Evolutionary conservation across 2,113 vertebrate genomes (phyloP).

Genomic region (Natator depressus): DNA sequence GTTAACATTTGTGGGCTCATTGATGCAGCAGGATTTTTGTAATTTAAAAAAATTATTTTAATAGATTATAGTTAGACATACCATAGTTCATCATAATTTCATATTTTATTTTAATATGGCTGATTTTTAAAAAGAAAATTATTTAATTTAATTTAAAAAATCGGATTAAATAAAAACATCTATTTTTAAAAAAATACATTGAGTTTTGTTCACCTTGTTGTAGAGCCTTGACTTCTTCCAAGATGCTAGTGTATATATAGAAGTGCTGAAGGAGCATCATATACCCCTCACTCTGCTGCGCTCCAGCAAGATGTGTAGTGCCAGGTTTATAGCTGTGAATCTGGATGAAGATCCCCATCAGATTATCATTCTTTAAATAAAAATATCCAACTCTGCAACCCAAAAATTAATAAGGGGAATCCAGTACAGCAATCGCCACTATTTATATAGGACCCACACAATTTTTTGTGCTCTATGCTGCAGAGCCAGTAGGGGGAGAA

Average conservation of each 20-base stretch:
- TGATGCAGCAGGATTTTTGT: not conserved
- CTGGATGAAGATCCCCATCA: not conserved
- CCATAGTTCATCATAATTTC: not conserved
- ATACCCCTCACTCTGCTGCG: not conserved
- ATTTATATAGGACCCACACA: not conserved
- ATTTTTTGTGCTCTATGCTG: not conserved
- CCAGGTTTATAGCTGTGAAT: not conserved
- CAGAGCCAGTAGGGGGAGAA: fast-evolving
- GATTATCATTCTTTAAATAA: not conserved
- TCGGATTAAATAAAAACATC: not conserved
- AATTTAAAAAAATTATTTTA: not conserved
- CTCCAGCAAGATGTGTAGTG: slow-evolving; percentile 8
- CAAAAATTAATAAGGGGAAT: not conserved
- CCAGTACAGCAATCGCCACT: not conserved
- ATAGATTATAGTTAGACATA: not conserved
- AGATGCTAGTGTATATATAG: not conserved
- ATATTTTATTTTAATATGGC: not conserved
- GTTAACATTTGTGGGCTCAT: not conserved
- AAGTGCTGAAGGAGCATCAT: slow-evolving; percentile 10
- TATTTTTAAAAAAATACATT: not conserved
- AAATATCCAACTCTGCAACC: not conserved
- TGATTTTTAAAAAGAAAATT: not conserved
- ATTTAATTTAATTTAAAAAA: not conserved
- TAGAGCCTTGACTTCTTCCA: slow-evolving; percentile 2
- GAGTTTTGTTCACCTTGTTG: not conserved